Base-by-base conservation (phyloP, 2,888 invertebrate genomes). In the Stratiomys singularior region DNA sequence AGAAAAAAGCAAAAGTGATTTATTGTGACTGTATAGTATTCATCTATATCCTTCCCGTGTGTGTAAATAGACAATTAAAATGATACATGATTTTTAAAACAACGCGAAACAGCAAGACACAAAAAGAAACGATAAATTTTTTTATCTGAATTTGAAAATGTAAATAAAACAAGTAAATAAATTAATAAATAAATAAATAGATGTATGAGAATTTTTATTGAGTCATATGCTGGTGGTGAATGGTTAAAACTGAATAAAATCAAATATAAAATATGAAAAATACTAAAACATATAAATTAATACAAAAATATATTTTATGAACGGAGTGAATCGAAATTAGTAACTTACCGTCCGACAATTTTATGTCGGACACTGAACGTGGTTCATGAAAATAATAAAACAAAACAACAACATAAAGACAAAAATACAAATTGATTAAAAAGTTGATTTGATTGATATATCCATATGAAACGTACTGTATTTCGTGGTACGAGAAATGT, bases 231-330 rank as follows among this genome's bases (percentile, higher is more conserved):
- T 25, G 69, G 69, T 47, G 46, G 47, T 69, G 72, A 30, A 72
- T 72, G 72, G 56, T 30, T 23, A 15, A n/a, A 37, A 69, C 37
- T 37, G 37, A 37, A 15, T 15, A 44, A 74, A 74, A 74, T 58
- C 37, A 74, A 74, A 58, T 37, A 74, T 60, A 60, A 60, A 44
- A 37, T 11, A 58, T 37, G 27, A 74, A 30, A 56, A 74, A 74
- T 27, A 58, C 23, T 15, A 74, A 52, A n/a, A 30, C 58, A 72
- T 58, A 58, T 58, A 21, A 56, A 72, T 21, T 60, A 37, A 37
- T 67, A 7, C n/a, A 74, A n/a, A n/a, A n/a, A 44, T 74, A 58
- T 74, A 58, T 74, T 74, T 74, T 74, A 60, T 30, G 60, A 60
- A 60, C 15, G 1, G 27, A 47, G 27, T 25, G 25, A 69, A 30